phyloP scores from a whole-genome alignment of 2,797 vertebrate species.

The Limosa lapponica region DNA sequence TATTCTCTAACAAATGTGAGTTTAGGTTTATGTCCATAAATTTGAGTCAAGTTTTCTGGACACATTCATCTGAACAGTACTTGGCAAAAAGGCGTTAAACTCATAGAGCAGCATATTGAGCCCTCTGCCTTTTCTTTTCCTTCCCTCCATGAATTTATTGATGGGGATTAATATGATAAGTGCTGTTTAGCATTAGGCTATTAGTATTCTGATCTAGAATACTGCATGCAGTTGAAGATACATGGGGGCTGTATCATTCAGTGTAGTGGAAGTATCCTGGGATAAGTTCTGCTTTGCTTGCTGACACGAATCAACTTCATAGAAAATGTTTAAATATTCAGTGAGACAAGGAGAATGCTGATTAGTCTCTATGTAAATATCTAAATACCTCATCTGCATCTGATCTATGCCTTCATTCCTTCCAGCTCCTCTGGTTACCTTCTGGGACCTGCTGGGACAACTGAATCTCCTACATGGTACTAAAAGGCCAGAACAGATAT shows the following conservation, averaged over 20 bases:
- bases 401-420: background rate
- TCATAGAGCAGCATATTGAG: background rate
- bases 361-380: background rate
- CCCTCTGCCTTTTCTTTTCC: background rate
- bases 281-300: background rate
- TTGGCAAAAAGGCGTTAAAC: rapidly evolving
- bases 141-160: background rate
- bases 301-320: background rate
- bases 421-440: background rate
- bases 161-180: background rate
- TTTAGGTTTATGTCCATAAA: background rate
- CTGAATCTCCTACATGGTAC: background rate
- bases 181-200: background rate
- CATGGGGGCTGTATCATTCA: background rate
- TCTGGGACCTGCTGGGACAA: background rate
- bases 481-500: background rate
- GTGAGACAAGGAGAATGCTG: background rate
- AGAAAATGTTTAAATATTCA: background rate
- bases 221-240: background rate
- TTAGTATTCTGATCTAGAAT: background rate
- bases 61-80: background rate
- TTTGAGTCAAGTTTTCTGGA: background rate
- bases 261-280: background rate
- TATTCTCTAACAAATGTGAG: background rate
- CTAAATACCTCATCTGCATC: background rate